Evolutionary conservation across 2,888 invertebrate genomes (phyloP).

Genomic region (Meteorus cinctellus): DNA sequence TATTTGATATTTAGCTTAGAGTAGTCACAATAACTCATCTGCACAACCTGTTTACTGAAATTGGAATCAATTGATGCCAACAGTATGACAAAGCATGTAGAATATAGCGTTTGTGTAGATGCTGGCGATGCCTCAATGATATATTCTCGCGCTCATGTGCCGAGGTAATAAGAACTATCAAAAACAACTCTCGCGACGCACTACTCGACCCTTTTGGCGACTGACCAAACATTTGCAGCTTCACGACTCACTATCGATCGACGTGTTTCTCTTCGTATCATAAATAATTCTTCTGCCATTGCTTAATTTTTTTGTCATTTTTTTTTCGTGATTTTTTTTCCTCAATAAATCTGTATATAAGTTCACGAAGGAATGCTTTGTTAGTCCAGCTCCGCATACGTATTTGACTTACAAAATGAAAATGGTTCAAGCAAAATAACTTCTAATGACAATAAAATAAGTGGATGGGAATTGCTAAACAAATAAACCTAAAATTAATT

Average conservation of each 20-base stretch:
- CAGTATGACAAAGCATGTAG: background rate
- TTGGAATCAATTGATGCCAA: slow-evolving; percentile 22
- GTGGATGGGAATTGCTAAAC: no score
- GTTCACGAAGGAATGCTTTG: slow-evolving; percentile 25
- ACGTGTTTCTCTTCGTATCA: slow-evolving; percentile 33
- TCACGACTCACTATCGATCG: slow-evolving; percentile 52
- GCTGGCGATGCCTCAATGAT: background rate
- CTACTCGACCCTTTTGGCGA: slow-evolving; percentile 54
- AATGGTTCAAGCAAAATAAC: slow-evolving; percentile 24
- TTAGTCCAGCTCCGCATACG: background rate
- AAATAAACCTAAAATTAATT: no score
- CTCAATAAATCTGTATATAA: slow-evolving; percentile 22
- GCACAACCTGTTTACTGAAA: slow-evolving; percentile 29
- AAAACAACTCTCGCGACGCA: slow-evolving; percentile 47
- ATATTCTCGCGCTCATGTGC: slow-evolving; percentile 43
- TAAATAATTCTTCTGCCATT: background rate
- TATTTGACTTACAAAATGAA: slow-evolving; percentile 19
- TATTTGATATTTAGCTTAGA: background rate
- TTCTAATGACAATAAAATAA: background rate
- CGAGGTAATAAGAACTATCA: slow-evolving; percentile 50
- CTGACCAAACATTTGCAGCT: slow-evolving; percentile 50
- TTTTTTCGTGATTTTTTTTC: slow-evolving; percentile 28
- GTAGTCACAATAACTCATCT: slow-evolving; percentile 12
- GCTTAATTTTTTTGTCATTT: slow-evolving; percentile 25
- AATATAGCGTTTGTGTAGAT: slow-evolving; percentile 25